Conservation (phyloP, 1,140 invertebrate species). For the Pseudomyrmex pallidus region DNA sequence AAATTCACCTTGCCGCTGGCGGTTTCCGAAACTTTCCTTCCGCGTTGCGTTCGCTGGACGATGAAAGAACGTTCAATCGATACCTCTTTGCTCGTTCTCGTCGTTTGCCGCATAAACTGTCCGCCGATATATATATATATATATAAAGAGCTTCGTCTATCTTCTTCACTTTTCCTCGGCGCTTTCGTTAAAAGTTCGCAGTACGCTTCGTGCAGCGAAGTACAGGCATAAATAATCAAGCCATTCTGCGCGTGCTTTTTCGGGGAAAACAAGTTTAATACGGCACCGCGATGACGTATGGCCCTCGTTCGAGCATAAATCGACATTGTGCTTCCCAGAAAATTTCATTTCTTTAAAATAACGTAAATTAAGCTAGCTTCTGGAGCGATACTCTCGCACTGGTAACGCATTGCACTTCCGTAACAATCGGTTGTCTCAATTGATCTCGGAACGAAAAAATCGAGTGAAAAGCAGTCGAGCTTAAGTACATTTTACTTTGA, state of each 20-base stretch:
- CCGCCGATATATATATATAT: constrained; percentile 3
- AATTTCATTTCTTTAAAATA: background rate
- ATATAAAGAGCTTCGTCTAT: constrained; percentile 25
- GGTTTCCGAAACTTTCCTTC: constrained; percentile 51
- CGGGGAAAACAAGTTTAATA: constrained; percentile 55
- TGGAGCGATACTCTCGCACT: background rate
- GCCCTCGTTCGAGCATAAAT: constrained; percentile 10
- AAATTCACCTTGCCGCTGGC: constrained; percentile 61
- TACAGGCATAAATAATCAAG: constrained; percentile 58
- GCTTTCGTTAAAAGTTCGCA: constrained; percentile 57
- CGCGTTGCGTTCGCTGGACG: constrained; percentile 36
- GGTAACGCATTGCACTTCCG: background rate
- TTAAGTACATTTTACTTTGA: too few relatives aligned
- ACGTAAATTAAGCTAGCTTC: background rate
- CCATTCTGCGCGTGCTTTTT: constrained; percentile 29
- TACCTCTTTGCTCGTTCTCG: constrained; percentile 40
- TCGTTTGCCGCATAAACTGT: background rate
- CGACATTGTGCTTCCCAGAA: constrained; percentile 6
- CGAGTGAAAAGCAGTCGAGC: too few relatives aligned
- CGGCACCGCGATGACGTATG: constrained; percentile 9
- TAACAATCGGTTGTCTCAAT: too few relatives aligned
- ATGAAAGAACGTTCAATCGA: constrained; percentile 58
- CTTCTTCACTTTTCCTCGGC: constrained; percentile 21
- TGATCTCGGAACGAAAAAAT: too few relatives aligned
- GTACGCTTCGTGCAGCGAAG: background rate